phyloP scores from a whole-genome alignment of 2,888 invertebrate genomes.

The Carabus problematicus region DNA sequence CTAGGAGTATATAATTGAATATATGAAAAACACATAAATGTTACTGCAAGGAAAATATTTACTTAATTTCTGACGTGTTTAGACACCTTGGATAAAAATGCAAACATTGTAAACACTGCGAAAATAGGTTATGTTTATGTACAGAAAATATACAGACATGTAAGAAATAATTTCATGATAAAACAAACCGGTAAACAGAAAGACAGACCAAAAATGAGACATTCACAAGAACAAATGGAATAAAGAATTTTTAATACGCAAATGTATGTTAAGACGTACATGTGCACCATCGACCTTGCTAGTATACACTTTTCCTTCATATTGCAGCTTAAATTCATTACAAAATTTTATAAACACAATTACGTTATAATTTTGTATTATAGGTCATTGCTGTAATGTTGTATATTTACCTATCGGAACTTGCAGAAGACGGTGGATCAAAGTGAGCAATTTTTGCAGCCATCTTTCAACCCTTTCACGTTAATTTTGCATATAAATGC shows the following conservation, averaged over 20 bases:
- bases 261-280: constrained; percentile 50
- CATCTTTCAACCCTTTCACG: constrained; percentile 53
- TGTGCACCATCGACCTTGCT: constrained; percentile 43
- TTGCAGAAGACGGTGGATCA: constrained; percentile 89
- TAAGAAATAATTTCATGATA: constrained; percentile 18
- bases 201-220: constrained; percentile 48
- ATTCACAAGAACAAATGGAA: constrained; percentile 56
- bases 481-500: constrained; percentile 39
- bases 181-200: constrained; percentile 15
- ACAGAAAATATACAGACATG: constrained; percentile 33
- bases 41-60: constrained; percentile 14
- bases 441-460: constrained; percentile 68
- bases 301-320: constrained; percentile 35
- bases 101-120: constrained; percentile 26
- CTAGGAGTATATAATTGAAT: no score
- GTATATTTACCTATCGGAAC: constrained; percentile 82
- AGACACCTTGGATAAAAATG: constrained; percentile 26
- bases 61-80: constrained; percentile 1
- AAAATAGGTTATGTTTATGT: constrained; percentile 35
- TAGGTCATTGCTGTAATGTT: constrained; percentile 32
- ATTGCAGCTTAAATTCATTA: constrained; percentile 39
- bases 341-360: constrained; percentile 30
- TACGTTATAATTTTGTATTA: constrained; percentile 41
- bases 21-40: not conserved
- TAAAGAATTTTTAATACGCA: constrained; percentile 29